phyloP scores from a whole-genome alignment of 2,888 invertebrate species.

The Trachelus tabidus region DNA sequence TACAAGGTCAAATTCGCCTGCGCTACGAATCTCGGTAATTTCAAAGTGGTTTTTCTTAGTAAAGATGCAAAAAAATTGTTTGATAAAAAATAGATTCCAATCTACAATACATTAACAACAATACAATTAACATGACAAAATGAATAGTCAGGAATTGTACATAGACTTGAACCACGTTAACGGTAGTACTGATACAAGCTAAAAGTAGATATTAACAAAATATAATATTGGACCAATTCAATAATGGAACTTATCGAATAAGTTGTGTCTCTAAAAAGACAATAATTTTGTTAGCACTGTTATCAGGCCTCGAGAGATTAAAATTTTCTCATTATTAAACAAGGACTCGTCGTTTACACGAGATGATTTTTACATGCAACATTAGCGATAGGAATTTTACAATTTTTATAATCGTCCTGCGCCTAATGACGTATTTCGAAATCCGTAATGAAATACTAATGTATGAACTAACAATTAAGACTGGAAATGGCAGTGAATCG shows the following conservation, averaged over 20 bases:
- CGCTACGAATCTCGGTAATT: neutral
- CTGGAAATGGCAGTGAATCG: neutral
- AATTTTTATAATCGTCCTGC: neutral
- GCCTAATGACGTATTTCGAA: neutral
- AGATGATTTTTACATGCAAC: neutral
- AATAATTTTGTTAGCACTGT: slow-evolving; percentile 43
- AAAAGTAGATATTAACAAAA: neutral
- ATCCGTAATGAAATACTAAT: neutral
- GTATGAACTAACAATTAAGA: neutral
- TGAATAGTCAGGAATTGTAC: slow-evolving; percentile 10
- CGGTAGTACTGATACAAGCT: neutral
- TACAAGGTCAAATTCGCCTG: neutral
- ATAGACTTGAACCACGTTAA: slow-evolving; percentile 10
- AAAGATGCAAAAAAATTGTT: neutral
- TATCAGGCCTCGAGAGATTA: neutral
- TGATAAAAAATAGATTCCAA: neutral
- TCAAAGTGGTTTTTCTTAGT: neutral
- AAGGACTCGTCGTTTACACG: slow-evolving; percentile 21
- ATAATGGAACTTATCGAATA: slow-evolving; percentile 21
- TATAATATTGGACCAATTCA: slow-evolving; percentile 43
- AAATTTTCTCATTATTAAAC: neutral
- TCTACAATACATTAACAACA: neutral
- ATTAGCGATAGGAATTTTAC: slow-evolving; percentile 12
- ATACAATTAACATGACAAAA: neutral
- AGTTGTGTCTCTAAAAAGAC: slow-evolving; percentile 38